A percentile compares a stretch with the other conserved stretches of the same genome.
Conservation (phyloP, 53 echinoderm and acorn worm genomes). For the Paelopatides confundens region DNA sequence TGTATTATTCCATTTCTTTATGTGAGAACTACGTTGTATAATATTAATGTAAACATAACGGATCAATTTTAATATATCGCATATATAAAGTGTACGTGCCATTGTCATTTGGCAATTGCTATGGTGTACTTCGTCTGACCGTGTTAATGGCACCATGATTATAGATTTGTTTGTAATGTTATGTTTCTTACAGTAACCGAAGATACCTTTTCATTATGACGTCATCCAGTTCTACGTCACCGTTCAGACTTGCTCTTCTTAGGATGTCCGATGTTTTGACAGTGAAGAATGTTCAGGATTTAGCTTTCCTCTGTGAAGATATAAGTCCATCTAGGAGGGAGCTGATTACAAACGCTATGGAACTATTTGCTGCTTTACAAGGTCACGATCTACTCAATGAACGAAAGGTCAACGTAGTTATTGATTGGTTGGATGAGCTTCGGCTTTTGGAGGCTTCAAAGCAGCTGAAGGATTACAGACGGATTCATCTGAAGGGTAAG, state of each 20-base stretch:
- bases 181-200: too few species aligned
- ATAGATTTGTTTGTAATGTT: too few species aligned
- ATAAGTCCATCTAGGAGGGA: background rate
- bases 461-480: background rate
- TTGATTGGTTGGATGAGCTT: slow-evolving; percentile 3
- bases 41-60: too few species aligned
- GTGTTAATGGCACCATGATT: too few species aligned
- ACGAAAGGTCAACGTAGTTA: background rate
- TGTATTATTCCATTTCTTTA: too few species aligned
- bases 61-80: too few species aligned
- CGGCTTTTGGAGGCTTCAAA: background rate
- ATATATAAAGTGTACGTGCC: too few species aligned
- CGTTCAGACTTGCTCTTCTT: background rate
- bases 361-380: background rate
- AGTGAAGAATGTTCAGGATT: background rate
- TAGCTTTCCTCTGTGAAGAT: slow-evolving; percentile 22
- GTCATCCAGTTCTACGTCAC: background rate
- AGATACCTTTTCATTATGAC: too few species aligned
- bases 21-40: too few species aligned
- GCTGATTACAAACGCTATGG: background rate
- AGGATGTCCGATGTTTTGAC: background rate
- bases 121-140: too few species aligned
- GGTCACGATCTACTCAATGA: background rate
- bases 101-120: too few species aligned
- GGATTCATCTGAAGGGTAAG: background rate